phyloP scores from a whole-genome alignment of 2,797 vertebrate species.

The Phalanger gymnotis region DNA sequence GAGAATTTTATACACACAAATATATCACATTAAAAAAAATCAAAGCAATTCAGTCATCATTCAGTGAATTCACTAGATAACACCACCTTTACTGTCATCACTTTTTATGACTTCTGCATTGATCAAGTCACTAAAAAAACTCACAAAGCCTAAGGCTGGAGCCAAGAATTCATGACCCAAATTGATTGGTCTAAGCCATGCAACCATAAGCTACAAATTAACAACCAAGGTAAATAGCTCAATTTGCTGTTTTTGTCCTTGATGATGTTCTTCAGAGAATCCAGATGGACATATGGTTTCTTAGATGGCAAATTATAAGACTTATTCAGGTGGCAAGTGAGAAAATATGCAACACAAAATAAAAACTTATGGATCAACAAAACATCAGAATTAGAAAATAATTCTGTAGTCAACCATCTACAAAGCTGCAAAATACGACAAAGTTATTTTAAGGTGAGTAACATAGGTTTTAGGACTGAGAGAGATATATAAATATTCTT shows the following conservation, averaged over 20 bases:
- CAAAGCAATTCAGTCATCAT: constrained; percentile 54
- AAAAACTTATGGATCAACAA: background rate
- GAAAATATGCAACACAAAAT: background rate
- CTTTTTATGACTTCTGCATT: constrained; percentile 61
- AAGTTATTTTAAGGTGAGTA: background rate
- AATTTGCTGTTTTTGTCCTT: background rate
- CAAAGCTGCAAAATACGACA: background rate
- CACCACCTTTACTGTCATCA: constrained; percentile 60
- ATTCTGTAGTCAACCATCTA: background rate
- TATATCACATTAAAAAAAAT: constrained; percentile 24
- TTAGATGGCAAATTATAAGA: background rate
- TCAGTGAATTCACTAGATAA: constrained; percentile 68
- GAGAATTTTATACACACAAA: background rate
- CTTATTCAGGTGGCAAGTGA: background rate
- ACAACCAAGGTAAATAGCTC: constrained; percentile 25
- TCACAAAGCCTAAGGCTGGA: constrained; percentile 20
- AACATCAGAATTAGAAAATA: background rate
- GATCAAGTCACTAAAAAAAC: constrained; percentile 61
- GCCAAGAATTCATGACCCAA: constrained; percentile 54
- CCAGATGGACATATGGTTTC: background rate
- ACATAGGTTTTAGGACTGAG: background rate
- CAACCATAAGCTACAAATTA: constrained; percentile 38
- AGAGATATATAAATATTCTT: background rate
- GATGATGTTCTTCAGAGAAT: constrained; percentile 25
- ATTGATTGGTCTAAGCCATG: background rate